Base-by-base conservation (phyloP, 1,140 invertebrate genomes). In the Ostrea denselamellosa region DNA sequence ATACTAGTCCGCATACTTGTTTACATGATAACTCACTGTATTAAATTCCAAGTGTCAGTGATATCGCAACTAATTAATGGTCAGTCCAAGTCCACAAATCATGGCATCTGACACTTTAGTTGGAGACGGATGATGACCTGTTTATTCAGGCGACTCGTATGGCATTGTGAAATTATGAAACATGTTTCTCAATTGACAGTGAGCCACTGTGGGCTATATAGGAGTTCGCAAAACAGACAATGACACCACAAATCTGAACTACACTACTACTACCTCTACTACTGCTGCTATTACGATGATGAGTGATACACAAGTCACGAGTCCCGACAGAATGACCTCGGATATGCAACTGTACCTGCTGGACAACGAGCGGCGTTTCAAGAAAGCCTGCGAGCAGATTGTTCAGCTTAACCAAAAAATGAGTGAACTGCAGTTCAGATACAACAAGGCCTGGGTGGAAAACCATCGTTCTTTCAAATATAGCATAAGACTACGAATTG, bases 391-490 rank as follows among this genome's bases (percentile, higher is more conserved):
- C 14, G 68, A 77, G 12, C 68, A 77, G 25, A 77, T 77, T 14
- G 25, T 77, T 8, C 68, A 77, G 0, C 68, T 77, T 0, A 77
- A 77, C 68, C 7, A 77, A 22, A 77, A 34, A 17, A 77, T 77
- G 68, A 12, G 22, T 22, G 68, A 77, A 8, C 25, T 77, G 5
- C 68, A 77, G 25, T 22, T 25, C 22, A 28, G 68, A 28, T 90
- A 90, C 51, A 77, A 85, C 1, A 28, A 54, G n/a, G 89, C 89
- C 22, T 88, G 86, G 34, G 54, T 28, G 58, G 83, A 71, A 19
- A 85, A 81, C 25, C 58, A 62, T 25, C 44, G 89, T 9, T 77
- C 86, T 12, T 90, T 90, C 85, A 77, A 89, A 14, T 90, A 90
- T 53, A 89, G 77, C 68, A 52, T 90, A 19, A 71, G 90, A 53